Conservation (phyloP, 2,888 invertebrate genomes). For the Ommatoiulus sabulosus region DNA sequence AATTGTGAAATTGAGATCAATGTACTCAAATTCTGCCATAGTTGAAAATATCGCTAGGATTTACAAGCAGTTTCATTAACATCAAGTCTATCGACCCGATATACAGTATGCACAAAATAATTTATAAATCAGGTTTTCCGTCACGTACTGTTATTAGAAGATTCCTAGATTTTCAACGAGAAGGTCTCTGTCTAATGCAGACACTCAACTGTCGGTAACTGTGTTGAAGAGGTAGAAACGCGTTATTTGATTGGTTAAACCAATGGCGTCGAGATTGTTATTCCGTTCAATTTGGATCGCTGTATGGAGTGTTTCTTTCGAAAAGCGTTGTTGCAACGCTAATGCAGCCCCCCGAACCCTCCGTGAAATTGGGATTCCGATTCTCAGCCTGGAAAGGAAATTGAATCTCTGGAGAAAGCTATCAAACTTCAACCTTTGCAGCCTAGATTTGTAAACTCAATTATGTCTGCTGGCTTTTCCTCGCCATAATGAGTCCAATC, state of each 20-base stretch:
- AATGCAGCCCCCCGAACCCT: neutral
- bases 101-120: no score
- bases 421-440: conserved; percentile 44
- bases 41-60: no score
- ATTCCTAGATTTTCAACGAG: neutral
- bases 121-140: neutral
- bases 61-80: no score
- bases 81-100: no score
- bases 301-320: neutral
- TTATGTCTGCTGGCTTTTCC: conserved; percentile 44
- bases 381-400: conserved; percentile 31
- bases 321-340: neutral
- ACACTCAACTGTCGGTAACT: neutral
- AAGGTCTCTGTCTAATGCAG: neutral
- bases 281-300: conserved; percentile 43
- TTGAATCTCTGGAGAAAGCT: conserved; percentile 46
- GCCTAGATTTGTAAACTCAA: conserved; percentile 44
- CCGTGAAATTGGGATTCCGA: neutral
- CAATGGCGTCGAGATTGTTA: neutral
- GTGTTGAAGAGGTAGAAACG: neutral
- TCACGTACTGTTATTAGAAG: neutral
- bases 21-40: no score
- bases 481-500: conserved; percentile 10
- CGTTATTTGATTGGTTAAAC: conserved; percentile 10
- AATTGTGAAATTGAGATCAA: no score